Conservation (phyloP, 92 coral and sea anemone genomes). For the Parazoanthus darwini region DNA sequence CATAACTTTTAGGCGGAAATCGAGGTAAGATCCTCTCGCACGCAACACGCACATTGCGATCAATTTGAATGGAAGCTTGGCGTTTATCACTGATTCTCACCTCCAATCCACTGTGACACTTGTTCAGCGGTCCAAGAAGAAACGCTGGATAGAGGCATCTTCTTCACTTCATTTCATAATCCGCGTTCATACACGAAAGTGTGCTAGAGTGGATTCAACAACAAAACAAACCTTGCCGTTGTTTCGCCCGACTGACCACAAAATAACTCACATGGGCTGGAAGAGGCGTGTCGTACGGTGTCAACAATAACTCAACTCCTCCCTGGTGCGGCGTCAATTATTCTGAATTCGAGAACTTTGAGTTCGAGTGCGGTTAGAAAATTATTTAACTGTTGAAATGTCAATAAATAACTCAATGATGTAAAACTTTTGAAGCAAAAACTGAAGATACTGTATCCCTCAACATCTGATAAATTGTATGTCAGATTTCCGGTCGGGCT, state of each 20-base stretch:
- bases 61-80: neutral
- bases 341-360: neutral
- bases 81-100: neutral
- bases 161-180: slow-evolving; percentile 32
- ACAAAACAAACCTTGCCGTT: neutral
- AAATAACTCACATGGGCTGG: slow-evolving; percentile 15
- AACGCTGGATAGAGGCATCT: slow-evolving; percentile 36
- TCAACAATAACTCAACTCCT: slow-evolving; percentile 4
- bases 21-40: neutral
- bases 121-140: slow-evolving; percentile 40
- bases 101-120: slow-evolving; percentile 31
- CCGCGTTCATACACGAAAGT: slow-evolving; percentile 27
- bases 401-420: neutral
- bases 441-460: neutral
- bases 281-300: slow-evolving; percentile 28
- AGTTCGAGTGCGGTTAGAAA: neutral
- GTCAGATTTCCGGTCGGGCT: neutral
- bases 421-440: no score
- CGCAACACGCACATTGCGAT: neutral
- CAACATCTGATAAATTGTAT: neutral
- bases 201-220: slow-evolving; percentile 18
- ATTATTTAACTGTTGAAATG: no score
- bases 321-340: slow-evolving; percentile 10
- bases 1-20: slow-evolving; percentile 20
- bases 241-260: slow-evolving; percentile 31